A percentile compares a stretch with the other conserved stretches of the same genome.
Evolutionary conservation across 2,888 invertebrate genomes (phyloP).

Genomic region (Noctua janthina): DNA sequence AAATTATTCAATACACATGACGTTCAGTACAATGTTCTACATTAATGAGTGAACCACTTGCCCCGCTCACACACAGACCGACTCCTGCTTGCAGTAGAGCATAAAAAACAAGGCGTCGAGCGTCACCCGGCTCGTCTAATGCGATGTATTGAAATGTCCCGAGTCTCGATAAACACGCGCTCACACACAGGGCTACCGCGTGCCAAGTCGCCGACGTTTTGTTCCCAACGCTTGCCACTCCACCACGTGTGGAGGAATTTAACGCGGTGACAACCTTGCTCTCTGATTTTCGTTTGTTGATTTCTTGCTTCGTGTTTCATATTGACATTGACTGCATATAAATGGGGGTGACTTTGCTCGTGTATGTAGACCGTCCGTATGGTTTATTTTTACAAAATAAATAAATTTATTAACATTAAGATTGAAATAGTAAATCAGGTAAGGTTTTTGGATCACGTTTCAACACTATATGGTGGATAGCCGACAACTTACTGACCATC

Average conservation of each 20-base stretch:
- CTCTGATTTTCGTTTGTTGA: slow-evolving; percentile 39
- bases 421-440: not conserved
- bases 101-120: slow-evolving; percentile 57
- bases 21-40: not conserved
- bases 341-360: not conserved
- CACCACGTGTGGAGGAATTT: slow-evolving; percentile 16
- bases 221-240: slow-evolving; percentile 29
- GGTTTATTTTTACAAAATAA: not conserved
- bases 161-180: slow-evolving; percentile 44
- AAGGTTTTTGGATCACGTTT: not conserved
- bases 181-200: slow-evolving; percentile 47
- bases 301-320: slow-evolving; percentile 40
- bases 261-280: slow-evolving; percentile 45
- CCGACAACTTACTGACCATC: not conserved
- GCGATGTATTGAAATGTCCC: slow-evolving; percentile 63
- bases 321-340: slow-evolving; percentile 30
- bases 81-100: slow-evolving; percentile 32
- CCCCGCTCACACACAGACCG: slow-evolving; percentile 25
- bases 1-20: not conserved
- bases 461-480: not conserved
- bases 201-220: slow-evolving; percentile 9
- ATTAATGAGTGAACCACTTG: not conserved
- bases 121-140: slow-evolving; percentile 51
- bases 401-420: not conserved
- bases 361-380: not conserved